These are phyloP conservation scores for Charadrius vociferus DNA, from an alignment of 2,113 vertebrate species.

Conservation along the genomic window DNA sequence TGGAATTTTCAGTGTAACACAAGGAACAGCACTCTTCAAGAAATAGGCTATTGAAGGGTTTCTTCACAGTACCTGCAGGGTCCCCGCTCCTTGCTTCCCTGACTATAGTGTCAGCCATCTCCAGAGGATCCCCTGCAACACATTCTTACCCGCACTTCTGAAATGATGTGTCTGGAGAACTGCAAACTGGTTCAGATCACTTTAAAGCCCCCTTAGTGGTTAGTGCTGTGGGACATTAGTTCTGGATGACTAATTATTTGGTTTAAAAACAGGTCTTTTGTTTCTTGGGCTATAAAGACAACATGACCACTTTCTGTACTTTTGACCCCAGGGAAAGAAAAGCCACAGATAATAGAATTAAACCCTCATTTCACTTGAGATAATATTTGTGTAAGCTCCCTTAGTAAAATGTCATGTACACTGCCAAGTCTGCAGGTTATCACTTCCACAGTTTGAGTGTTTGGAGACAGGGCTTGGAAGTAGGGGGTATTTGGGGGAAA, in stretches of 20 bases:
- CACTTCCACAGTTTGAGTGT: conserved; percentile 61
- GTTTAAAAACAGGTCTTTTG: conserved; percentile 69
- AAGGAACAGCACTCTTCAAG: neutral
- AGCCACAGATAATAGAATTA: conserved; percentile 90
- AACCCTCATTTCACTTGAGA: conserved; percentile 79
- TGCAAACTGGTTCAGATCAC: neutral
- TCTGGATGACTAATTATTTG: conserved; percentile 71
- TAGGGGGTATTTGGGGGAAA: conserved; percentile 60
- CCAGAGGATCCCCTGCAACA: neutral
- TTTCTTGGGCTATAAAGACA: conserved; percentile 69
- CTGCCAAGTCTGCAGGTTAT: conserved; percentile 75
- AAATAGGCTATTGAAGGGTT: neutral
- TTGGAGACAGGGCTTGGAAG: conserved; percentile 65
- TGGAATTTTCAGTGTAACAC: neutral
- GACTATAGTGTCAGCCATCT: neutral
- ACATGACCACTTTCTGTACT: conserved; percentile 76
- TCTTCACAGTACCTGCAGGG: neutral
- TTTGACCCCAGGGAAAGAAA: conserved; percentile 81
- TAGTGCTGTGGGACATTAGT: conserved; percentile 65
- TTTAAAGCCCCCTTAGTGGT: conserved; percentile 19
- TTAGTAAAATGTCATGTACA: conserved; percentile 72
- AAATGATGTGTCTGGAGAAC: conserved; percentile 6
- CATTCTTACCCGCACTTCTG: neutral
- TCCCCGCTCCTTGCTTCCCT: neutral
- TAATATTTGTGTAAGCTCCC: conserved; percentile 87